Base-by-base conservation (phyloP, 2,797 vertebrate genomes). In the Linurgus olivaceus region DNA sequence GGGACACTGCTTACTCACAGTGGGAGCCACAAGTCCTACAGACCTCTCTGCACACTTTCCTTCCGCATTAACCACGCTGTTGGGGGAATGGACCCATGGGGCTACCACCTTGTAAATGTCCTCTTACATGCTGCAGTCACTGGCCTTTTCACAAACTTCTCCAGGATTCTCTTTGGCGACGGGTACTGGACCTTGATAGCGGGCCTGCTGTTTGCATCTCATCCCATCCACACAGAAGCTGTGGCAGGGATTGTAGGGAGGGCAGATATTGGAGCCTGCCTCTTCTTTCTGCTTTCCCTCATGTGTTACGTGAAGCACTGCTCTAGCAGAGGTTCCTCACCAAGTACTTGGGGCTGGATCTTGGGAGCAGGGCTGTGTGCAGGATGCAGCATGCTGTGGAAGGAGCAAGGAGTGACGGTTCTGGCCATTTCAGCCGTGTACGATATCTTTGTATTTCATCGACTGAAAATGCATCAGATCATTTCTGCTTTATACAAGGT, bases 11-110 rank as follows among this genome's bases (percentile, higher is more conserved):
- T 99, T 86, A 99, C 99, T 6, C 99, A 99, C 98, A 99, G 99
- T 14, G 99, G 99, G 88, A 99, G 99, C 97, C 99, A 99, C 97
- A 99, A 99, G 98, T 99, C 99, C 29, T 99, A 99, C 97, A 98
- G 99, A 80, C 99, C 99, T 6, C 98, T 99, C 96, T 99, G 99
- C 96, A 99, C 99, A 1, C 98, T 99, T 63, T 99, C 99, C 94
- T 99, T 99, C 96, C 99, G 99, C 70, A 98, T 99, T 71, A 99
- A 99, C 97, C 98, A 99, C 2, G 98, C 98, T 5, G 66, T 98
- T 21, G 99, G 99, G 68, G 99, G 98, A 80, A 97, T 99, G 98
- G 98, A 99, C 78, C 99, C 99, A 3, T 99, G 99, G 99, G 98
- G 99, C 77, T 99, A 99, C 97, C 99, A 99, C 94, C 97, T 99